Evolutionary conservation across 2,113 vertebrate species (phyloP), one percentile per base, ranked within the genome.

Genomic region (Phaethornis superciliosus): DNA sequence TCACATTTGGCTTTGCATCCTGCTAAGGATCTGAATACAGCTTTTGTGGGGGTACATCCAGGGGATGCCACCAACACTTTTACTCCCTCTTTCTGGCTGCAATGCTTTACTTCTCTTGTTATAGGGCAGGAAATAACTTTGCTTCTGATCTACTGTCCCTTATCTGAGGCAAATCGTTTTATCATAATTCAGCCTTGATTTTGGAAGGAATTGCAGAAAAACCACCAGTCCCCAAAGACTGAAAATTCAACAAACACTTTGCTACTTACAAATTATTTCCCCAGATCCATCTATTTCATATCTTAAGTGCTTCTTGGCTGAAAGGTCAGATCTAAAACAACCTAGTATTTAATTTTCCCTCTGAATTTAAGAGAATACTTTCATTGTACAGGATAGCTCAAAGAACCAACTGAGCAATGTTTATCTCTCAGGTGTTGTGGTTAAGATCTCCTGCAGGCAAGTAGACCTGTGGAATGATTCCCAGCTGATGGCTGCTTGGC

Each of bases 261-360:
- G 19, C 72, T 92, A 40, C 35, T 90, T 87, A 54, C 2, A 12
- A 90, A 78, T 93, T 93, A 86, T 89, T 86, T 95, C 65, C 58
- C 77, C 58, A 68, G 89, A 79, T 68, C 72, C 47, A 81, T 20
- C 28, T 86, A 33, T 83, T 85, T 84, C 28, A 24, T 83, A 67
- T 68, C 80, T 64, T 46, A 86, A 90, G n/a, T 68, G 60, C 40
- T 89, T 84, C 12, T 6, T 18, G 33, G 65, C 54, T 75, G 54
- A 92, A 86, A 94, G 30, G n/a, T 44, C 32, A 47, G 28, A 35
- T 86, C 52, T 86, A 64, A 75, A 93, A 47, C 81, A 94, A 81
- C 47, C 23, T 75, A 15, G 47, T n/a, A 37, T 37, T 60, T 67
- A 74, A 4, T 55, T 89, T 64, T 93, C 62, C 27, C n/a, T 63